Evolutionary conservation across 2,113 vertebrate species (phyloP).

Genomic region (Geococcyx californianus): DNA sequence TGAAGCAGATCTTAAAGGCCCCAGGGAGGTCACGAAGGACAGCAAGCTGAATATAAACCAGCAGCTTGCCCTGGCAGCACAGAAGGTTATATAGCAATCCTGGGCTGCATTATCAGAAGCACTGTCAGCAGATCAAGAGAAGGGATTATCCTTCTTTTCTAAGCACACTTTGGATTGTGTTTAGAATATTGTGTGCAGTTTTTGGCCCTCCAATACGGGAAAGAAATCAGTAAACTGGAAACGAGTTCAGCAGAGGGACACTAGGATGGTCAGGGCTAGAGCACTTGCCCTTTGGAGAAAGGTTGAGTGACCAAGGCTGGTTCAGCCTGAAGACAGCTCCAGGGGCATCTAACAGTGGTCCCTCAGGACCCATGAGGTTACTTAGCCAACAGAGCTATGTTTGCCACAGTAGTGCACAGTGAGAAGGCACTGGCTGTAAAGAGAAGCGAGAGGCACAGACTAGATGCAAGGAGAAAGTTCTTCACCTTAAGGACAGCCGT

Average conservation of each 20-base stretch:
- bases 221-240: not conserved
- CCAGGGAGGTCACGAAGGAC: not conserved
- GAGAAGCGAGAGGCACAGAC: not conserved
- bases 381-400: not conserved
- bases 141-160: not conserved
- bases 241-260: not conserved
- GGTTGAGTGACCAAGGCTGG: not conserved
- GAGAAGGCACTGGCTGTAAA: not conserved
- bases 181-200: not conserved
- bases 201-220: not conserved
- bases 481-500: not conserved
- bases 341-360: not conserved
- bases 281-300: not conserved
- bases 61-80: not conserved
- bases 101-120: not conserved
- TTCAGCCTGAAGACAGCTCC: not conserved
- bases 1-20: not conserved
- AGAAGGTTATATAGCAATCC: not conserved
- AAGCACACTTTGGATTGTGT: accelerated
- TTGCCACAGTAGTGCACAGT: not conserved
- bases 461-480: not conserved
- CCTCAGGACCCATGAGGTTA: not conserved
- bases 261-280: not conserved
- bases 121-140: not conserved
- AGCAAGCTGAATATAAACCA: not conserved